Evolutionary conservation across 2,797 vertebrate genomes (phyloP).

Genomic region (Tenualosa ilisha): DNA sequence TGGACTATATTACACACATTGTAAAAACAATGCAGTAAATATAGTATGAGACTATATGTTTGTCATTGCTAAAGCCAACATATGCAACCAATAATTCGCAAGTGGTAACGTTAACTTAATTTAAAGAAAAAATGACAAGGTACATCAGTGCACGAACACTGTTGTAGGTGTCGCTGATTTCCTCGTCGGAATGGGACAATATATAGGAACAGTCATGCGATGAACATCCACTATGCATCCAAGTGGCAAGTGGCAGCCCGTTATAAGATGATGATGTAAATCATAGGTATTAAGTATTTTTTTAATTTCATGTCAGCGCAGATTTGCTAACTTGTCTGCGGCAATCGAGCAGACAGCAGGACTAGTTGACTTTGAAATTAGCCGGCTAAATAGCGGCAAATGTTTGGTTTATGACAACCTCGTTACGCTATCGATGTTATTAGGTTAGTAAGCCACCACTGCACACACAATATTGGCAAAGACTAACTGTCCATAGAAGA

Average conservation of each 20-base stretch:
- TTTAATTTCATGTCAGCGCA: not conserved
- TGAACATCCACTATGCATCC: not conserved
- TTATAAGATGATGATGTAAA: not conserved
- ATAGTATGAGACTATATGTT: not conserved
- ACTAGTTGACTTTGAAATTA: not conserved
- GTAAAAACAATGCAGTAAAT: not conserved
- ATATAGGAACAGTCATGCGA: not conserved
- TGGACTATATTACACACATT: not conserved
- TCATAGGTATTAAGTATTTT: too few species aligned
- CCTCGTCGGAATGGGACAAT: not conserved
- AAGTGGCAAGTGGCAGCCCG: not conserved
- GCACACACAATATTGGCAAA: not conserved
- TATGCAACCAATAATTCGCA: too few species aligned
- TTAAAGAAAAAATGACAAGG: not conserved
- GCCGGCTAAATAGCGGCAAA: not conserved
- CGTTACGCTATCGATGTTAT: not conserved
- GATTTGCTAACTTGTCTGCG: not conserved
- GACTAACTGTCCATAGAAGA: not conserved
- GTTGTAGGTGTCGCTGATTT: constrained; percentile 1
- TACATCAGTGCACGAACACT: not conserved
- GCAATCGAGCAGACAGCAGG: not conserved
- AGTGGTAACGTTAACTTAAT: too few species aligned
- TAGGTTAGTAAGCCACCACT: not conserved
- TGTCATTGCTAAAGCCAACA: not conserved
- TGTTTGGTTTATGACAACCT: not conserved